Base-by-base conservation (phyloP, 2,888 invertebrate genomes). In the Noctua pronuba region DNA sequence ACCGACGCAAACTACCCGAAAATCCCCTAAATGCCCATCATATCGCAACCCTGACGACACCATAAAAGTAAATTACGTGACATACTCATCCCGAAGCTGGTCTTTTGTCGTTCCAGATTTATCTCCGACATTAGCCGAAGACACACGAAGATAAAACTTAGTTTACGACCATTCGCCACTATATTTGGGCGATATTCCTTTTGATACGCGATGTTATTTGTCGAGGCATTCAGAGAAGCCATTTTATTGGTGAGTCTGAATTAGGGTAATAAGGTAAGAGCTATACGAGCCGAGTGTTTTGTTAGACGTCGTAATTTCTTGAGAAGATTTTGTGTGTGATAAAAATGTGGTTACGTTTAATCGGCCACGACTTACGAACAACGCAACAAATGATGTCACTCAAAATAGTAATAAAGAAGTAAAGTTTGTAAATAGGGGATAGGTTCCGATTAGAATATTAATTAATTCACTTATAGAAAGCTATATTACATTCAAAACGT, bases 41-140 rank as follows among this genome's bases (percentile, higher is more conserved):
- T 86, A 88, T 87, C 87, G 85, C 75, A 73, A 83, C 83, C 80
- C 76, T 88, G 83, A 87, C 80, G 80, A 82, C 77, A 83, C 88
- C 68, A 88, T 88, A 89, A 88, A 88, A 89, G 80, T 89, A 88
- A 89, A 89, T 89, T 88, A 89, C 85, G 86, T 85, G 84, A 84
- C 87, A 83, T 83, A 85, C 87, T 82, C 82, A 76, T 87, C 82
- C 80, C 80, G 77, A 85, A 85, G 80, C 87, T 89, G 80, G 87
- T 89, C 85, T 87, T 89, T 88, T 88, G 90, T 88, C 82, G 87
- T 87, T 80, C 74, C 87, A 89, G 89, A 88, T 88, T 88, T 88
- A 88, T 88, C 79, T 84, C 46, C 66, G 73, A 87, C 88, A 90
- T 90, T 90, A 88, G 89, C 84, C 81, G 83, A 87, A 87, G 88